Percentiles rank a stretch among this genome's conserved stretches.
Conservation (phyloP, 2,797 vertebrate genomes). For the Mormyrus hasselquistii region DNA sequence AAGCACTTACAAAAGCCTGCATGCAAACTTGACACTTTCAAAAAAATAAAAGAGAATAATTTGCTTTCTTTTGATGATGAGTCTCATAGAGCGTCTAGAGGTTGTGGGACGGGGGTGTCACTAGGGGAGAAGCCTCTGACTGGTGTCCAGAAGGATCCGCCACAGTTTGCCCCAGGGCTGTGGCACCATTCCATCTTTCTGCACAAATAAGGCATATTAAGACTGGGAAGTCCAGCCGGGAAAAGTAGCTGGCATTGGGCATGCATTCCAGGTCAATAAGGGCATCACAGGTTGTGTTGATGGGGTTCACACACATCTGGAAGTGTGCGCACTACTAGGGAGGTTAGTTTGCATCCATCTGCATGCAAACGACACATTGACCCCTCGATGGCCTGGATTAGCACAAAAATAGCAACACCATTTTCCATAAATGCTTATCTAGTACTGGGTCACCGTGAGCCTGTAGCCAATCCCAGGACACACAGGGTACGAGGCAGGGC, state of each 20-base stretch:
- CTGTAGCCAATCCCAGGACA: neutral
- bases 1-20: neutral
- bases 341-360: neutral
- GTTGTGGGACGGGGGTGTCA: neutral
- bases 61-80: neutral
- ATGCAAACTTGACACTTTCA: neutral
- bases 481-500: neutral
- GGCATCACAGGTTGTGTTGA: neutral
- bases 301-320: neutral
- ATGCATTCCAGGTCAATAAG: neutral
- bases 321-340: neutral
- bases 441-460: neutral
- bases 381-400: neutral
- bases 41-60: neutral
- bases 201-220: neutral
- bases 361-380: neutral
- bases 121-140: neutral
- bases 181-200: neutral
- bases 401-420: neutral
- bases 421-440: neutral
- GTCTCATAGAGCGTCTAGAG: neutral
- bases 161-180: neutral
- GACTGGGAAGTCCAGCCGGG: neutral
- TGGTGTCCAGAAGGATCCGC: neutral
- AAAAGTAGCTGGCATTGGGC: neutral